Evolutionary conservation across 2,888 invertebrate species (phyloP).

Genomic region (Salticus scenicus): DNA sequence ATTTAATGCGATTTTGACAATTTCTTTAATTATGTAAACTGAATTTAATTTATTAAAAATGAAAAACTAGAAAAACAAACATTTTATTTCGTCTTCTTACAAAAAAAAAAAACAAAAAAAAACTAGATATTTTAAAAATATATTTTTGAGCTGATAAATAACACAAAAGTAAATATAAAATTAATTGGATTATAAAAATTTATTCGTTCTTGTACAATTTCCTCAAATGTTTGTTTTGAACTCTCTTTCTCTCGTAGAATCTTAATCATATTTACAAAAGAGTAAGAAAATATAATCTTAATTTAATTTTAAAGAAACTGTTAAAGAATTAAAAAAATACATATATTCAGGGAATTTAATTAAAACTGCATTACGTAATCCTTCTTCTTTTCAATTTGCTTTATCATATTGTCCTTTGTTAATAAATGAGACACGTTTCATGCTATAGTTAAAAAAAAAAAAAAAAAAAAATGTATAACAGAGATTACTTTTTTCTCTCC

Average conservation of each 20-base stretch:
- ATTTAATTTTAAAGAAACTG: background rate
- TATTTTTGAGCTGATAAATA: no score
- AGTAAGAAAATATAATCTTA: background rate
- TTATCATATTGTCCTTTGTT: background rate
- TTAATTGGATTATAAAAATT: no score
- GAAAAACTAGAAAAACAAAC: no score
- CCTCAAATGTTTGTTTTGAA: no score
- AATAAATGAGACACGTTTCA: background rate
- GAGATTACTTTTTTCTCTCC: background rate
- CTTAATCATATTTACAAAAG: background rate
- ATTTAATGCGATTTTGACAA: no score
- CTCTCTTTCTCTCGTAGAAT: background rate
- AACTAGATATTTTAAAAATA: no score
- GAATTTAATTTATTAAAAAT: no score
- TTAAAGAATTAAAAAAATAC: background rate
- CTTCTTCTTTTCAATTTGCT: background rate
- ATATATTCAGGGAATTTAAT: background rate
- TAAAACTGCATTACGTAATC: background rate
- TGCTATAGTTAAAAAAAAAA: background rate
- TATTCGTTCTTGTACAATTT: no score
- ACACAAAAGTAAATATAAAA: no score
- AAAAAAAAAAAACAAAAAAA: no score
- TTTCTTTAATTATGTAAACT: no score
- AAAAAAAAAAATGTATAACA: background rate
- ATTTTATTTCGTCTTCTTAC: no score